Base-by-base conservation (phyloP, 2,113 vertebrate species). In the Neogale vison region DNA sequence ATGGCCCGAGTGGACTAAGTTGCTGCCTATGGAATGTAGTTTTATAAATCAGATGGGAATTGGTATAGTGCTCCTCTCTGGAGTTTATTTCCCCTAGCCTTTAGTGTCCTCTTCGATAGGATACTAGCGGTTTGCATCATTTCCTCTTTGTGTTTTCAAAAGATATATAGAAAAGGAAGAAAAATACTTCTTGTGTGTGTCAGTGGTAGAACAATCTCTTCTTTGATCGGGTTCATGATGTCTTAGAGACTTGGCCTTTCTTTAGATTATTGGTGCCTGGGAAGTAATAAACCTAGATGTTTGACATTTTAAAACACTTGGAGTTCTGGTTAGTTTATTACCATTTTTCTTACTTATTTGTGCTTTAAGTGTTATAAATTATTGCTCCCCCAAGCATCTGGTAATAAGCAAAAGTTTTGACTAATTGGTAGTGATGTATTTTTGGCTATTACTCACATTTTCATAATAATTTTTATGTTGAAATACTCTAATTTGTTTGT, bases 281-380 rank as follows among this genome's bases (percentile, higher is more conserved):
- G 7, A 95, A 88, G 31, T 57, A 88, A 50, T 94, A 96, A 95
- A 83, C 29, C 15, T 13, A 36, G 80, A 2, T 87, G n/a, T 84
- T 84, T 83, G 55, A 55, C 36, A 96, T 93, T 97, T 90, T 69
- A 92, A 92, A 95, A 80, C 74, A 34, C 63, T 59, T 0, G 50
- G 42, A 97, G 6, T 93, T 97, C 72, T 72, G 39, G 13, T 96
- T 69, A 86, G 34, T 92, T 97, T 92, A 87, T 87, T 36, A 93
- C 9, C 9, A 55, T 88, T 97, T 97, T 88, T 88, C 90, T 87
- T 77, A 89, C 45, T 76, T 93, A 57, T 83, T 91, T 95, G 50
- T 90, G 6, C 11, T 59, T 82, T 92, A 87, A 83, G n/a, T 87
- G 26, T 71, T 63, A 90, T 86, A 93, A 88, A 83, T 87, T 80